phyloP scores from a whole-genome alignment of 2,797 vertebrate species.

The Sebastes nivosus region DNA sequence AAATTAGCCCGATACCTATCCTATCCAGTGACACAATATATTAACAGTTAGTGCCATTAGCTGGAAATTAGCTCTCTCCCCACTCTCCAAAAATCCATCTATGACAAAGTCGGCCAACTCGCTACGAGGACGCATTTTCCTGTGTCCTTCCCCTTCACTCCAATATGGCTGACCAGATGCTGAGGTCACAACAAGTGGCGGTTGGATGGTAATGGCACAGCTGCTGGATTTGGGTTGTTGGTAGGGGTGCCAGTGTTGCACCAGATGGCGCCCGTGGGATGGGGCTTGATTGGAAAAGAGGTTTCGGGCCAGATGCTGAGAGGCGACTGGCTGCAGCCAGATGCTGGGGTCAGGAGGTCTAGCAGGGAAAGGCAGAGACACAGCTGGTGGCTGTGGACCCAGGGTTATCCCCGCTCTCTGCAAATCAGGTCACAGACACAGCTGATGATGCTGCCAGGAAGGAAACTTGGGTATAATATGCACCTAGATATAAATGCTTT shows the following conservation, averaged over 20 bases:
- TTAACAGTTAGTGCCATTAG: constrained; percentile 23
- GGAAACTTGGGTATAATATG: neutral
- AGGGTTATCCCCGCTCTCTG: constrained; percentile 24
- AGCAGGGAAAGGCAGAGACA: constrained; percentile 52
- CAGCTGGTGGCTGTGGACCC: constrained; percentile 68
- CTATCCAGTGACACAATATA: constrained; percentile 4
- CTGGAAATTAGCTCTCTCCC: constrained; percentile 30
- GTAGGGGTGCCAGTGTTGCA: constrained; percentile 58
- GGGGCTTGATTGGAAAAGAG: constrained; percentile 72
- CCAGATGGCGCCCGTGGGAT: constrained; percentile 79
- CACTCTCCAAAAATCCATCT: constrained; percentile 14
- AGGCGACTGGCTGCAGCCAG: constrained; percentile 70
- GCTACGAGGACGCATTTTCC: constrained; percentile 51
- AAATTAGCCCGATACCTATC: constrained; percentile 4
- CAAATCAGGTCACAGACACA: constrained; percentile 68
- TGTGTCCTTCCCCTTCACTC: constrained; percentile 68
- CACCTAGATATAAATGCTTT: neutral
- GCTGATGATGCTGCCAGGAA: constrained; percentile 12
- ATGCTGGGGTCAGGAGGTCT: constrained; percentile 71
- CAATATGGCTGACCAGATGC: constrained; percentile 76
- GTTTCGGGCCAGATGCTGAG: constrained; percentile 74
- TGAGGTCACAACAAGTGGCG: constrained; percentile 71
- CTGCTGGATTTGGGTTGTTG: constrained; percentile 70
- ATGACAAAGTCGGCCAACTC: constrained; percentile 60
- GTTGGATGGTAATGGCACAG: constrained; percentile 74